phyloP scores from a whole-genome alignment of 2,113 vertebrate species.

The Panurus biarmicus region DNA sequence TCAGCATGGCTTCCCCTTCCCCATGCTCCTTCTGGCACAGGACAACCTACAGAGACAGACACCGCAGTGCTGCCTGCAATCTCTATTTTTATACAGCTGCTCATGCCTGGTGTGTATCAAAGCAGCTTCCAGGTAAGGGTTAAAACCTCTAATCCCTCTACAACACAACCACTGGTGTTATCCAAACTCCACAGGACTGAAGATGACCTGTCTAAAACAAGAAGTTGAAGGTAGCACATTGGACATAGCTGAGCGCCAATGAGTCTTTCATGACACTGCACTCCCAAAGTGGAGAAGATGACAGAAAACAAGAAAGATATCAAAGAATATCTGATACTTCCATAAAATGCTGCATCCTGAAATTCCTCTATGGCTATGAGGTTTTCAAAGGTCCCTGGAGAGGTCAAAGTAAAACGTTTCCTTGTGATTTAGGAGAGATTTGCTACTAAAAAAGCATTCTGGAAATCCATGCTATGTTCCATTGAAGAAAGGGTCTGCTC shows the following conservation, averaged over 20 bases:
- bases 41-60: background rate
- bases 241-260: rapidly evolving
- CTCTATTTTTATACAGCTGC: background rate
- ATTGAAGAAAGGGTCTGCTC: background rate
- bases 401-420: background rate
- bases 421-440: background rate
- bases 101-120: background rate
- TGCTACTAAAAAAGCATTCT: background rate
- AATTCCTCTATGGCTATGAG: background rate
- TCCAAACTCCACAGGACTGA: background rate
- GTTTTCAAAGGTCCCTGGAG: background rate
- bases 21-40: background rate
- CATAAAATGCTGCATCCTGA: background rate
- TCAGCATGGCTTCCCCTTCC: background rate
- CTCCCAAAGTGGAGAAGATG: background rate
- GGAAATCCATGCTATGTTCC: background rate
- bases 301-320: background rate
- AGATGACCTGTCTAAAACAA: background rate
- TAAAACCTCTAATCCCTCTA: background rate
- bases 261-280: background rate
- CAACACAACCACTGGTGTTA: background rate
- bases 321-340: background rate
- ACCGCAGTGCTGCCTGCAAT: rapidly evolving
- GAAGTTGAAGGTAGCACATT: background rate
- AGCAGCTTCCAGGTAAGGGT: background rate